Evolutionary conservation across 2,797 vertebrate genomes (phyloP).

Genomic region (Propithecus perrieri): DNA sequence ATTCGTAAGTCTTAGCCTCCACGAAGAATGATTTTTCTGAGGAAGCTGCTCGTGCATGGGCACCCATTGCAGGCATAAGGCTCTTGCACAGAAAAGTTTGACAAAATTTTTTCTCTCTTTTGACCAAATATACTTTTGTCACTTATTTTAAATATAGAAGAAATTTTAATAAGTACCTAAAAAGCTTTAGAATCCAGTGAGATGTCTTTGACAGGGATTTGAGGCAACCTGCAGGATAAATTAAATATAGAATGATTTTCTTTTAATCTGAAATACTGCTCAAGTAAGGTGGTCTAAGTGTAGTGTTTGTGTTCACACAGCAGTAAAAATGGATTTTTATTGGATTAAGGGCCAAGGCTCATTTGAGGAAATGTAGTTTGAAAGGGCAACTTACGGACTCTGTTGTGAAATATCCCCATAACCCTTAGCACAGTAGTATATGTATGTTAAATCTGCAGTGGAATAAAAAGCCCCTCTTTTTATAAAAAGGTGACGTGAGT

Average conservation of each 20-base stretch:
- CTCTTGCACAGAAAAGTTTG: background rate
- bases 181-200: background rate
- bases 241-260: background rate
- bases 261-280: background rate
- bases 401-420: background rate
- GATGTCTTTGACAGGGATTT: background rate
- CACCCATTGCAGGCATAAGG: background rate
- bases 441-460: background rate
- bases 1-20: background rate
- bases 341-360: background rate
- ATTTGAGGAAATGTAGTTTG: background rate
- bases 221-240: background rate
- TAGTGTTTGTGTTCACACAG: background rate
- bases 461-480: background rate
- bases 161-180: background rate
- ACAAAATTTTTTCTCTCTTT: background rate
- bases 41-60: background rate
- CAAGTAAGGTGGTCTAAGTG: background rate
- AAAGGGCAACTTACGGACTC: background rate
- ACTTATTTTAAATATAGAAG: background rate
- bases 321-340: background rate
- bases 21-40: background rate
- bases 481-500: background rate
- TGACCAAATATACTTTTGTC: conserved; percentile 5
- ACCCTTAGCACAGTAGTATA: background rate